These are phyloP conservation scores for Aethina tumida DNA, from an alignment of 1,140 invertebrate genomes.

Conservation along the genomic window DNA sequence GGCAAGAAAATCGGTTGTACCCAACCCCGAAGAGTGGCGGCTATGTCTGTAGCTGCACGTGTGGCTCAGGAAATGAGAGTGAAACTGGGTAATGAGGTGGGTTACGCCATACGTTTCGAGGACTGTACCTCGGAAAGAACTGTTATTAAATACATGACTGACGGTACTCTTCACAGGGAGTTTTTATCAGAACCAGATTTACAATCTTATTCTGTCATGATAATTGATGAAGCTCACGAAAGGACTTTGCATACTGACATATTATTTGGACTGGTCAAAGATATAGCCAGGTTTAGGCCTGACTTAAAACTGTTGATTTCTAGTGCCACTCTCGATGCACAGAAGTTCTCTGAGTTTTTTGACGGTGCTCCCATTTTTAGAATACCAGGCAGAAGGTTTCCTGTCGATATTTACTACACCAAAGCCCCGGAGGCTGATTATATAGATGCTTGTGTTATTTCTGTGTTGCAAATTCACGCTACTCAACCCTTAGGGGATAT, in stretches of 20 bases:
- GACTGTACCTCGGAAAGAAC: slow-evolving; percentile 96
- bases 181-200: slow-evolving; percentile 96
- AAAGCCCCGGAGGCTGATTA: slow-evolving; percentile 99
- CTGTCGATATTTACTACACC: slow-evolving; percentile 97
- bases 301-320: slow-evolving; percentile 96
- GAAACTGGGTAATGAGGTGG: slow-evolving; percentile 96
- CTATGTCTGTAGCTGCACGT: slow-evolving; percentile 98
- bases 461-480: slow-evolving; percentile 94
- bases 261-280: slow-evolving; percentile 96
- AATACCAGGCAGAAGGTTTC: slow-evolving; percentile 81
- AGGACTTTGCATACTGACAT: slow-evolving; percentile 97
- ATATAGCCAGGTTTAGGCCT: slow-evolving; percentile 88
- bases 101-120: slow-evolving; percentile 98
- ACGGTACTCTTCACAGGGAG: slow-evolving; percentile 95
- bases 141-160: slow-evolving; percentile 99
- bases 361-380: slow-evolving; percentile 97
- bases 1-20: slow-evolving; percentile 85
- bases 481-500: slow-evolving; percentile 93
- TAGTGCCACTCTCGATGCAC: slow-evolving; percentile 94
- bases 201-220: slow-evolving; percentile 91
- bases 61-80: slow-evolving; percentile 99
- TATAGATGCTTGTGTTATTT: slow-evolving; percentile 93
- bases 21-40: slow-evolving; percentile 93
- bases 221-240: slow-evolving; percentile 99
- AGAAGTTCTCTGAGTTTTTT: slow-evolving; percentile 98